Conservation (phyloP, 1,140 invertebrate genomes). For the Harpegnathos saltator region DNA sequence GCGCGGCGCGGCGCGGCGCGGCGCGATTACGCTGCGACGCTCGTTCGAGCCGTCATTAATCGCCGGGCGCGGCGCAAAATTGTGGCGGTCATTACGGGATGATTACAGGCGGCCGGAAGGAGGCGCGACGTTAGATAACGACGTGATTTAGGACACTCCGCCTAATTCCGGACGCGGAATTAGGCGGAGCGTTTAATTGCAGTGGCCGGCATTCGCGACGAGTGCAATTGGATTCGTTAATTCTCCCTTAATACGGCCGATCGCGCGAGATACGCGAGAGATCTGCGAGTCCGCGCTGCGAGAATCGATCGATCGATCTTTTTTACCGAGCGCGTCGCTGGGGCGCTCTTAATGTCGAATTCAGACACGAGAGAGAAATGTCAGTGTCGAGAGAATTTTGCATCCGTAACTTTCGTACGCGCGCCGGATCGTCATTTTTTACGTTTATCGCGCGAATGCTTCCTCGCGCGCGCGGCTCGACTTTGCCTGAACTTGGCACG, state of each 20-base stretch:
- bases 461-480: background rate
- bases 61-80: conserved; percentile 37
- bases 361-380: background rate
- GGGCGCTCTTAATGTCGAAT: too few relatives aligned
- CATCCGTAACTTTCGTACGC: background rate
- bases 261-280: too few relatives aligned
- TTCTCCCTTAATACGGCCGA: too few relatives aligned
- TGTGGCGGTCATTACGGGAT: conserved; percentile 11
- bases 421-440: background rate
- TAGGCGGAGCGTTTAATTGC: background rate
- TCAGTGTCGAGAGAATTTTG: too few relatives aligned
- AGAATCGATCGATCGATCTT: too few relatives aligned
- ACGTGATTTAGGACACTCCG: conserved; percentile 30
- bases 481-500: background rate
- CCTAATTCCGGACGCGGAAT: too few relatives aligned
- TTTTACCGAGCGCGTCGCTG: too few relatives aligned
- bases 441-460: background rate
- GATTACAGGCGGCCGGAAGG: conserved; percentile 43
- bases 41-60: conserved; percentile 71
- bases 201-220: background rate
- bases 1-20: conserved; percentile 46
- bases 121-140: conserved; percentile 1
- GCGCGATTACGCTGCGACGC: conserved; percentile 57
- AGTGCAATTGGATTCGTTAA: background rate
- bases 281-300: too few relatives aligned